Evolutionary conservation across 2,797 vertebrate genomes (phyloP), one percentile per base, ranked within the genome.

Genomic region (Pipistrellus nathusii): DNA sequence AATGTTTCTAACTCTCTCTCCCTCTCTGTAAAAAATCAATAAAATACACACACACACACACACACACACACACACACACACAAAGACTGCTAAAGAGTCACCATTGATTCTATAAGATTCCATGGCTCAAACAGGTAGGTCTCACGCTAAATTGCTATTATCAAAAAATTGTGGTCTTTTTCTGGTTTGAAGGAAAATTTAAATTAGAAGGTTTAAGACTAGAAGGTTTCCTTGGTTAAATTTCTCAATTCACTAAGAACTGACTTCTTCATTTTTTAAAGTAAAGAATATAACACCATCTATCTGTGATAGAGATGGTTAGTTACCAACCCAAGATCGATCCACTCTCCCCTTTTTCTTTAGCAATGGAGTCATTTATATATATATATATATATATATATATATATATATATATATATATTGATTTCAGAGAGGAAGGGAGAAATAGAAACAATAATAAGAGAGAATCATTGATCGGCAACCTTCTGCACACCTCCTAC

Each of bases 251-350:
- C 53, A n/a, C 41, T 57, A 76, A 88, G 71, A 41, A 27, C n/a
- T 72, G n/a, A 51, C 83, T 66, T 78, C 72, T 55, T 77, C 55
- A 12, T 27, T 72, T 90, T 71, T 83, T 48, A 85, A 78, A 78
- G n/a, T 71, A 48, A 48, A 48, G 41, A 69, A n/a, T 48, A n/a
- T n/a, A 38, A 78, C 3, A 69, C 18, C 25, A 64, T 57, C 48
- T 85, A 48, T 78, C 57, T 75, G 48, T 77, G 48, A 48, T 30
- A 27, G 20, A 64, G 66, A 85, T 3, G 8, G 35, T 38, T 90
- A 73, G n/a, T 62, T 35, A 75, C 35, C 48, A 93, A 62, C 32
- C 20, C 69, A 41, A 41, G 38, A 41, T n/a, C 27, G 27, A 27
- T 32, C 14, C 17, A 66, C 48, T 73, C 30, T 57, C 32, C 13